phyloP scores from a whole-genome alignment of 2,888 invertebrate genomes.

The Clostera curtula region DNA sequence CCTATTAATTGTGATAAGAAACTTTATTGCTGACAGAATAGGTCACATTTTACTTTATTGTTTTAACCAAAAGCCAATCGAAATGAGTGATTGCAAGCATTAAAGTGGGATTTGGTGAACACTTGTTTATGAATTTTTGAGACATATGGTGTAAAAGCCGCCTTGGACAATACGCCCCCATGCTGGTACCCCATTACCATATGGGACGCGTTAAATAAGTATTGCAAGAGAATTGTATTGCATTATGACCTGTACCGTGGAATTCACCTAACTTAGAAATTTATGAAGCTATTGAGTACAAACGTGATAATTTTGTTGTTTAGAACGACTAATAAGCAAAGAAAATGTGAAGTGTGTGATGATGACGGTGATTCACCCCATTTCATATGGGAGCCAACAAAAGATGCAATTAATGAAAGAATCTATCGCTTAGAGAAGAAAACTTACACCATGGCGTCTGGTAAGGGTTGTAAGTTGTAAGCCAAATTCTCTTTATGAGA shows the following conservation, averaged over 20 bases:
- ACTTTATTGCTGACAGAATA: slow-evolving; percentile 20
- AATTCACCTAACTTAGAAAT: slow-evolving; percentile 17
- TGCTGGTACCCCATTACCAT: slow-evolving; percentile 56
- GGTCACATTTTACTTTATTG: slow-evolving; percentile 18
- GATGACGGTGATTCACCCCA: too few relatives aligned
- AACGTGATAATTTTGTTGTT: too few relatives aligned
- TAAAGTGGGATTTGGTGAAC: slow-evolving; percentile 56
- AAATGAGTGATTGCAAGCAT: slow-evolving; percentile 46
- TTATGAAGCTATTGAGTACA: too few relatives aligned
- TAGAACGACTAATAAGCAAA: too few relatives aligned
- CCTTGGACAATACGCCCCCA: slow-evolving; percentile 65
- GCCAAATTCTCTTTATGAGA: too few relatives aligned
- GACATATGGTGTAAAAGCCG: slow-evolving; percentile 73
- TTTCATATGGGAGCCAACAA: too few relatives aligned
- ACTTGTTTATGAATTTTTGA: slow-evolving; percentile 70
- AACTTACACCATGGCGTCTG: too few relatives aligned
- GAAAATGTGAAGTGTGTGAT: too few relatives aligned
- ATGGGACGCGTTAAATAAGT: slow-evolving; percentile 68
- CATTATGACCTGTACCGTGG: slow-evolving; percentile 12
- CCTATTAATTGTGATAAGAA: slow-evolving; percentile 9
- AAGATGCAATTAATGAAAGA: too few relatives aligned
- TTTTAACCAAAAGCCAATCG: slow-evolving; percentile 19
- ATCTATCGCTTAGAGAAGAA: too few relatives aligned
- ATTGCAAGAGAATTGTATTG: slow-evolving; percentile 65
- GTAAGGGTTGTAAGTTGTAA: too few relatives aligned